Base-by-base conservation (phyloP, 2,113 vertebrate genomes). In the Himantopus leucocephalus region DNA sequence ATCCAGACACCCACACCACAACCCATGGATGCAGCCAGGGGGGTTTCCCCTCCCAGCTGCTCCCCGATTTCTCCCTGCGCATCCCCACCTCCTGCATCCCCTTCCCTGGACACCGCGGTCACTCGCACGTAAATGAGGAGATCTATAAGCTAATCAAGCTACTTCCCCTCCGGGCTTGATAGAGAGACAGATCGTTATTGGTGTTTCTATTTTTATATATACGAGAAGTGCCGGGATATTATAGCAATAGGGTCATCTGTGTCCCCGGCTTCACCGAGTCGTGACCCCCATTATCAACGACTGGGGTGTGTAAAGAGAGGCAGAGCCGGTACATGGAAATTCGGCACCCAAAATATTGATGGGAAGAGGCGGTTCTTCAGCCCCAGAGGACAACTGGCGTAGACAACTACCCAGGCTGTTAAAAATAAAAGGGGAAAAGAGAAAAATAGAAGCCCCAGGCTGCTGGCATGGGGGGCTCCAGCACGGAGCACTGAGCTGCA, bases 111-210 rank as follows among this genome's bases (percentile, higher is more conserved):
- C 80, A 6, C 48, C 0, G 2, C 1, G 19, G 70, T 27, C 94
- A 72, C 62, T 75, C 6, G 0, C 32, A 8, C 0, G 1, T 16
- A 71, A 64, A 85, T 0, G 5, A 88, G 88, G 43, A 48, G 78
- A 96, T 96, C 95, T 56, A 88, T 77, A 41, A 93, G 30, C 71
- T 96, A 7, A 96, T 92, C 92, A 62, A 74, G 87, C 72, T 88
- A 15, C 75, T 64, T 85, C 72, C 62, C 95, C 85, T 77, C 32
- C 1, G 1, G 93, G 82, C 55, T 83, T 8, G 20, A 12, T 13
- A 5, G n/a, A 56, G 68, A 90, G 67, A 90, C 66, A 34, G 78
- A 94, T 85, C 37, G 0, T 58, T 94, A 79, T 37, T 47, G 92
- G 45, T 17, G 68, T 39, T 96, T 80, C 93, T 95, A 67, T 90